Evolutionary conservation across 1,140 invertebrate species (phyloP), one percentile per base, ranked within the genome.

Genomic region (Drosophila melanica): DNA sequence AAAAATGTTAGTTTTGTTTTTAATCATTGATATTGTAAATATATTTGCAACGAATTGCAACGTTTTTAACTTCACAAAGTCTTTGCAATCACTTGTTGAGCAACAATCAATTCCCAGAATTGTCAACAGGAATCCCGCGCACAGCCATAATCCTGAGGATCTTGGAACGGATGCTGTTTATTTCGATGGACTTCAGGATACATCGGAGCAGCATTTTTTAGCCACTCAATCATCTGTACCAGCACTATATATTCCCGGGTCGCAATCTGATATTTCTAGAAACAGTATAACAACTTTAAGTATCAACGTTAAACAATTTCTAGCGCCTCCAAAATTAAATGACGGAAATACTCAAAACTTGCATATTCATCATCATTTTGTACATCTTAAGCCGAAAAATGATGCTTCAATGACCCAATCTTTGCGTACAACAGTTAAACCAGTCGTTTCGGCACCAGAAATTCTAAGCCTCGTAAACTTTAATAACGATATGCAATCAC

Each of bases 291-390:
- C 4, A 7, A 27, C 10, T 48, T 23, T n/a, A 6, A 20, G 7
- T 48, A 27, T 7, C 4, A 27, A 23, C 9, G 10, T 2, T 12
- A 23, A 27, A 48, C 23, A 48, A 4, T 2, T 48, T 45, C 8
- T 11, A 6, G 4, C 20, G 18, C 10, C 16, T 45, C 5, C 44
- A 11, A 11, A 23, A 47, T 14, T 27, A 33, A 51, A 4, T 4
- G 1, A 33, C 33, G 6, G 12, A 14, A 51, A 14, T 33, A 12
- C 16, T 3, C 8, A 16, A 33, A 16, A 35, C 30, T 16, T 53
- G 30, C 50, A 53, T 37, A 18, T 53, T 53, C 50, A 53, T 37
- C 50, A 53, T 33, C 50, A 53, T 53, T 16, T 18, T 18, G 2
- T 37, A 37, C 18, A 18, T 16, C 27, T 35, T 12, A 53, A 53